Base-by-base conservation (phyloP, 2,888 invertebrate genomes). In the Idaea straminata region DNA sequence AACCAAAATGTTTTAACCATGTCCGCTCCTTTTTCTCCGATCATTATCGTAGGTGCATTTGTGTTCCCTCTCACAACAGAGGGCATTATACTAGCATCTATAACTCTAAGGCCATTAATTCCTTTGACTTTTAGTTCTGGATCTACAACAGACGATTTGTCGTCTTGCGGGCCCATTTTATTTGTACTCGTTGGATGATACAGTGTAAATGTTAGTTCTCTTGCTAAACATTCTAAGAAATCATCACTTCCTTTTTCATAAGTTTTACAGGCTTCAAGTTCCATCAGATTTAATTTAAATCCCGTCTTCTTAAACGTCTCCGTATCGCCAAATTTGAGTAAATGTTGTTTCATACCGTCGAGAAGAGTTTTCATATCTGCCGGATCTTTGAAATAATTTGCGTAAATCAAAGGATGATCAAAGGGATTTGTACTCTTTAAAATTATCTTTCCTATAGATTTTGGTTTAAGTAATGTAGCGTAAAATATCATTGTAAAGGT, bases 171-270 rank as follows among this genome's bases (percentile, higher is more conserved):
- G 4, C 95, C 95, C 95, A 95, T 95, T 82, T 92, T 95, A 0
- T 90, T 90, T 0, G 95, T 94, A 62, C 96, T 94, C 2, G 94
- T 94, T 0, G 96, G 96, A 85, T 97, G 96, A 75, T 96, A 96
- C 59, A 96, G 94, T 0, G 89, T 85, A 68, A 86, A 82, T 3
- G 88, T 87, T 47, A 86, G 61, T 67, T 85, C 67, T 82, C 89
- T 68, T 2, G 81, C 69, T 57, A 80, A 71, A 63, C 88, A 88
- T 65, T 84, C 80, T 15, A 87, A 68, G 70, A 78, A 79, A 4
- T 83, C 77, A 61, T 87, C 84, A 38, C 80, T 80, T 6, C 66
- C 64, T 63, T 79, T 79, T 3, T 80, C 72, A 58, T 77, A 80
- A 4, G 74, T 25, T 57, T 79, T 80, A 67, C 89, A 89, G 1